These are phyloP conservation scores for Galerucella calmariensis DNA, from an alignment of 2,888 invertebrate genomes.

Conservation along the genomic window DNA sequence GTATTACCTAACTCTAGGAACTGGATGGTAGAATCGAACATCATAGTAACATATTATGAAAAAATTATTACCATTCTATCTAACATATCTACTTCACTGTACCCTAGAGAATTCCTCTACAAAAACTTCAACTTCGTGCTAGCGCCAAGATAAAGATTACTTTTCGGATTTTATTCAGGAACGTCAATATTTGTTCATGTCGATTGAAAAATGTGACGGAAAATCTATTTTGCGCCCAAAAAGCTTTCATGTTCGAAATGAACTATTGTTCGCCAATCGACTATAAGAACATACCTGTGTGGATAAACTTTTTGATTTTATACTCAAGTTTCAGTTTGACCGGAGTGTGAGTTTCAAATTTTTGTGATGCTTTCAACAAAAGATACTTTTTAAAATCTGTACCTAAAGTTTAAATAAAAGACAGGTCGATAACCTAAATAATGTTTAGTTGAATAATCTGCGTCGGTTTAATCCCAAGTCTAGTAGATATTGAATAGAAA, in stretches of 20 bases:
- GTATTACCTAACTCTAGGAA: too few relatives aligned
- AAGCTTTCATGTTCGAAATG: background rate
- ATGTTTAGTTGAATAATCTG: too few relatives aligned
- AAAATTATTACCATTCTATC: background rate
- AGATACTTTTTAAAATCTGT: too few relatives aligned
- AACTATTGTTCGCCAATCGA: slow-evolving; percentile 7
- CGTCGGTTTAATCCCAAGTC: too few relatives aligned
- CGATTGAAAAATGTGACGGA: slow-evolving; percentile 20
- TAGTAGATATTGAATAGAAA: too few relatives aligned
- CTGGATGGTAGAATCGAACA: too few relatives aligned
- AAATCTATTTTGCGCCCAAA: slow-evolving; percentile 10
- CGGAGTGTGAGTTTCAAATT: too few relatives aligned
- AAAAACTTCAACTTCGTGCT: background rate
- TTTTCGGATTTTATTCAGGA: background rate
- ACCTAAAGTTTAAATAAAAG: too few relatives aligned
- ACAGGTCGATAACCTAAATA: too few relatives aligned
- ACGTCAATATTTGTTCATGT: slow-evolving; percentile 16
- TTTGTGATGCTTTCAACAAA: too few relatives aligned
- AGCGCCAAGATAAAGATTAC: slow-evolving; percentile 4
- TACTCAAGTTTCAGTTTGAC: background rate
- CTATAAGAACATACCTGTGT: background rate
- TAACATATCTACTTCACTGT: slow-evolving; percentile 3
- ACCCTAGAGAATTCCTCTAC: background rate
- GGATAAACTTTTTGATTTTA: background rate
- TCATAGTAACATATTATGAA: too few relatives aligned